phyloP scores from a whole-genome alignment of 2,797 vertebrate genomes.

The Pipistrellus pygmaeus region DNA sequence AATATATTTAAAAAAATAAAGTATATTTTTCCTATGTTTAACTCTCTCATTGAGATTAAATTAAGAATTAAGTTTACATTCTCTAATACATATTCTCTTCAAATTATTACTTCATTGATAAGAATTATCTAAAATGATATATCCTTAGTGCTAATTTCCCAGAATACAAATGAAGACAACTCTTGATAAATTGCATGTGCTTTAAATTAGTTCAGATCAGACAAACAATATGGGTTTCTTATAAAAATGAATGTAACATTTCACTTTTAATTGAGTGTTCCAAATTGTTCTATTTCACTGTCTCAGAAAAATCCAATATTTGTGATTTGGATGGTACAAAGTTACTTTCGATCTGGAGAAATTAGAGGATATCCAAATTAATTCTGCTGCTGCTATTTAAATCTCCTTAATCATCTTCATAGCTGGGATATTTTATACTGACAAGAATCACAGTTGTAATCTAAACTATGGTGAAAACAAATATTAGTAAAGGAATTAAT shows the following conservation, averaged over 20 bases:
- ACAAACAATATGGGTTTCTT: background rate
- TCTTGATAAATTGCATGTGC: background rate
- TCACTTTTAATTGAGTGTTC: background rate
- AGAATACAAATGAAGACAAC: background rate
- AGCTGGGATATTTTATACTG: background rate
- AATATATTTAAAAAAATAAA: background rate
- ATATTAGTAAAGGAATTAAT: background rate
- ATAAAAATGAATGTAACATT: conserved; percentile 36
- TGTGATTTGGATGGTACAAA: background rate
- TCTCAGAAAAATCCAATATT: background rate
- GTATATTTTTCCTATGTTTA: background rate
- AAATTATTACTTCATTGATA: background rate
- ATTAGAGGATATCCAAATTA: background rate
- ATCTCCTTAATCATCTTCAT: background rate
- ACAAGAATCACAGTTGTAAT: background rate
- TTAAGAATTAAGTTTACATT: background rate
- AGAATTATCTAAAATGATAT: background rate
- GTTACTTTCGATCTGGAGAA: background rate
- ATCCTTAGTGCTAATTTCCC: background rate
- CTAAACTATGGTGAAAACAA: background rate
- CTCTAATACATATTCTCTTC: background rate
- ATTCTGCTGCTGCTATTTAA: background rate
- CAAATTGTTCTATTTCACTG: background rate
- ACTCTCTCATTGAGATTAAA: background rate
- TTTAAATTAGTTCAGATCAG: background rate